Base-by-base conservation (phyloP, 2,888 invertebrate genomes). In the Lordiphosa andalusiaca region DNA sequence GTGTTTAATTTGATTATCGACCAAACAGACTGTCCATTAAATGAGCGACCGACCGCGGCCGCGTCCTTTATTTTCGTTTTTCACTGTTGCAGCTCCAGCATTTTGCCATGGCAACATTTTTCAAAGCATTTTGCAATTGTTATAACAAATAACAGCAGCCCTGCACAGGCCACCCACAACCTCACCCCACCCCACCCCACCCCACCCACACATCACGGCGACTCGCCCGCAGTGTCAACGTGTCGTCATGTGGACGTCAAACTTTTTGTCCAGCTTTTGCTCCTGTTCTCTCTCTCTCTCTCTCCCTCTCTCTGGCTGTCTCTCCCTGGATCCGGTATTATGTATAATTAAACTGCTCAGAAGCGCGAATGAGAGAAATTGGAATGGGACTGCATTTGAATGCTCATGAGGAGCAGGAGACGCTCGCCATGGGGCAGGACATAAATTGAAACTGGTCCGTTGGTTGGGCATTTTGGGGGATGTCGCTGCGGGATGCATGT, bases 1-100 rank as follows among this genome's bases (percentile, higher is more conserved):
- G 48, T 65, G 55, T 76, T 80, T 84, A 86, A 86, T 85, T 85
- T 86, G 85, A 84, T 85, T 87, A 87, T 87, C 86, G 87, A 87
- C 87, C 87, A 87, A 87, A 87, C 87, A 84, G 44, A 44, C 67
- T 86, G 85, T 71, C 86, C 86, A 86, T 83, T 82, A 85, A 78
- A 76, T 76, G 77, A 76, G 81, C 76, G 71, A 58, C 62, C 71
- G 73, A 72, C 67, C 71, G 74, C 67, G 71, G 53, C 72, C 54
- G 50, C 67, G 59, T 51, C 59, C 78, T 60, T 58, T 66, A 68
- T 37, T 66, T 55, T 44, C 64, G 58, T 67, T 64, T 70, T 74
- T 74, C 49, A 65, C 62, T 65, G 54, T 69, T 56, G 67, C 53
- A 51, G 47, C 66, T 70, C 50, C 66, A 48, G 55, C 60, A 39